A percentile compares a stretch with the other conserved stretches of the same genome.
Conservation (phyloP, 1,140 invertebrate genomes). For the Portunus trituberculatus region DNA sequence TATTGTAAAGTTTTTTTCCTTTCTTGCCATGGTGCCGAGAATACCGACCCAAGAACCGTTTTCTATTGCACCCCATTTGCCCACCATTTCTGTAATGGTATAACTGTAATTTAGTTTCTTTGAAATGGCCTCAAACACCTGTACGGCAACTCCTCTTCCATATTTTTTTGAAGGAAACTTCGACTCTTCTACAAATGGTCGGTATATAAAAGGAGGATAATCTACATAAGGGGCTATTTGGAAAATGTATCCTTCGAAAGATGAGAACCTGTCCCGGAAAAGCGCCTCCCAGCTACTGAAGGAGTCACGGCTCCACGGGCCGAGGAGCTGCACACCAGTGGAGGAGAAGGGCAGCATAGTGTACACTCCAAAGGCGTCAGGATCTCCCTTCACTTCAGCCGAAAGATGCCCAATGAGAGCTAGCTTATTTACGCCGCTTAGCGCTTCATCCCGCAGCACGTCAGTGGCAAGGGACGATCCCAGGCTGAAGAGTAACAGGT, state of each 20-base stretch:
- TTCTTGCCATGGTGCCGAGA: neutral
- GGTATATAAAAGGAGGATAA: neutral
- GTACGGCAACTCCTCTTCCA: neutral
- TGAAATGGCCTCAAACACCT: neutral
- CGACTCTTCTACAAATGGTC: too few species aligned
- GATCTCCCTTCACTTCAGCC: neutral
- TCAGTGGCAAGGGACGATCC: too few species aligned
- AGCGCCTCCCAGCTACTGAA: neutral
- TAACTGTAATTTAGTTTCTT: neutral
- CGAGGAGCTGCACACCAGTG: neutral
- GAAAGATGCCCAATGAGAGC: neutral
- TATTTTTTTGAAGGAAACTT: neutral
- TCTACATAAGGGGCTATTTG: neutral
- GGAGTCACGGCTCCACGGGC: neutral
- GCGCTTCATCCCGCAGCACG: neutral
- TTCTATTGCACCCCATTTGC: neutral
- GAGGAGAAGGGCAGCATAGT: slow-evolving; percentile 40
- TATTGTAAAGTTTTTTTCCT: neutral
- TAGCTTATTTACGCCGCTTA: neutral
- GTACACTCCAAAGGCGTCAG: neutral
- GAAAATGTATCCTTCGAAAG: slow-evolving; percentile 42
- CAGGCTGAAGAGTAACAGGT: slow-evolving; percentile 33
- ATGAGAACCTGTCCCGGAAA: slow-evolving; percentile 40
- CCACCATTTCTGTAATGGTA: neutral
- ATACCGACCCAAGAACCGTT: neutral